Conservation (phyloP, 2,888 invertebrate genomes). For the Panopea generosa region DNA sequence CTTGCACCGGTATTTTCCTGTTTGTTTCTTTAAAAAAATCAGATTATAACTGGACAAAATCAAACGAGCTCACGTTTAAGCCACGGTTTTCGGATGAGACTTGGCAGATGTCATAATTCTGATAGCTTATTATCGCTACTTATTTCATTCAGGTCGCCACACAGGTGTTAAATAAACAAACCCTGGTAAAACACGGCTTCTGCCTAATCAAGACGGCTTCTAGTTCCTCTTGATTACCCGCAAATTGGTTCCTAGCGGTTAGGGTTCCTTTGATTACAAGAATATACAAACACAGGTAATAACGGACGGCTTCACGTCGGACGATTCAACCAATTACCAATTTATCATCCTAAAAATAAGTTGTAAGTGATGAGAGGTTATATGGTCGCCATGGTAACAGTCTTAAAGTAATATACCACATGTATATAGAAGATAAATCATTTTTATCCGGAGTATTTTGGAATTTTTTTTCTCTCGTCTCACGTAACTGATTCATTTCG, state of each 20-base stretch:
- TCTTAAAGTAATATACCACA: too few relatives aligned
- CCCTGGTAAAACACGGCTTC: constrained; percentile 5
- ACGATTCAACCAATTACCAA: constrained; percentile 11
- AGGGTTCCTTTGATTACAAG: background rate
- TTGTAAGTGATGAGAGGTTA: background rate
- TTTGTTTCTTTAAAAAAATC: too few relatives aligned
- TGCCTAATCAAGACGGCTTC: constrained; percentile 10
- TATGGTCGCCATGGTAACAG: too few relatives aligned
- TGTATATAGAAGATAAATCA: too few relatives aligned
- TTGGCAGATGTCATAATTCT: constrained; percentile 10
- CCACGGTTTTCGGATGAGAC: background rate
- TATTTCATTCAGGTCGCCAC: constrained; percentile 4
- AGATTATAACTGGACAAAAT: too few relatives aligned
- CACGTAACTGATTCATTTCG: too few relatives aligned
- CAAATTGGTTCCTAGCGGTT: constrained; percentile 16
- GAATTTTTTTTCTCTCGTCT: too few relatives aligned
- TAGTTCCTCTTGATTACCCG: constrained; percentile 5
- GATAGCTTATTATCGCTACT: constrained; percentile 2
- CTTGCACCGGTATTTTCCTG: too few relatives aligned
- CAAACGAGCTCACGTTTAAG: too few relatives aligned
- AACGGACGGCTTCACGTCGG: constrained; percentile 5
- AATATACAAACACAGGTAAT: too few relatives aligned
- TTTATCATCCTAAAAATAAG: constrained; percentile 14
- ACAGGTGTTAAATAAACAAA: constrained; percentile 53
- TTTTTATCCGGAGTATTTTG: too few relatives aligned